Percentiles rank a stretch among this genome's conserved stretches.
phyloP scores from a whole-genome alignment of 2,113 vertebrate species.

The Leuciscus idus region DNA sequence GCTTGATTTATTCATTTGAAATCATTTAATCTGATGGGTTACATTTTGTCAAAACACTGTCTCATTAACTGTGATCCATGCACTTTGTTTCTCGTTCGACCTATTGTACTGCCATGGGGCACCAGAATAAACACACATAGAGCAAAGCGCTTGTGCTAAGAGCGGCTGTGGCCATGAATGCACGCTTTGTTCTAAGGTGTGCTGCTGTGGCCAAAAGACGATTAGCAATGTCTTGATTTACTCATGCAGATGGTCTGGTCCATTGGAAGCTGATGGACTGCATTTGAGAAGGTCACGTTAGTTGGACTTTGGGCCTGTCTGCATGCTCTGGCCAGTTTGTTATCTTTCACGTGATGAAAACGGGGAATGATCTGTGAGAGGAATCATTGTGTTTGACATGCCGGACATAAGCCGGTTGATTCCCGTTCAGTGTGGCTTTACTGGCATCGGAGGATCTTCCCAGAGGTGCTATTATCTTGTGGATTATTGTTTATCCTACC shows the following conservation, averaged over 20 bases:
- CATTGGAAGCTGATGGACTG: neutral
- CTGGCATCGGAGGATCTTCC: conserved; percentile 15
- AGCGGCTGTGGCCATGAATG: conserved; percentile 69
- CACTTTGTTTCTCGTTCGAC: conserved; percentile 64
- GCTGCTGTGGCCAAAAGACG: conserved; percentile 64
- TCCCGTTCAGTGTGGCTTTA: neutral
- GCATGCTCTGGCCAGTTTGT: neutral
- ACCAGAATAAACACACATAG: conserved; percentile 32
- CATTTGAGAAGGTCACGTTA: conserved; percentile 21
- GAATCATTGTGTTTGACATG: neutral
- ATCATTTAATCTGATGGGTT: conserved; percentile 71
- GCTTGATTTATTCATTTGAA: conserved; percentile 66
- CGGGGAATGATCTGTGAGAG: neutral
- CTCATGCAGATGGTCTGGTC: conserved; percentile 35
- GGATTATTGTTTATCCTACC: conserved; percentile 6
- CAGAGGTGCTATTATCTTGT: neutral
- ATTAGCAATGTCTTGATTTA: conserved; percentile 71
- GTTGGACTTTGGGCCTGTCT: conserved; percentile 17
- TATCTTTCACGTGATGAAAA: conserved; percentile 12
- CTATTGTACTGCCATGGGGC: conserved; percentile 61
- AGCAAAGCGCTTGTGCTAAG: conserved; percentile 67
- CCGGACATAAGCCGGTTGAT: neutral
- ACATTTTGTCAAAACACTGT: conserved; percentile 78
- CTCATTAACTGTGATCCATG: conserved; percentile 74
- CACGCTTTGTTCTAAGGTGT: conserved; percentile 69